phyloP scores from a whole-genome alignment of 1,140 invertebrate genomes.

The Plectrocnemia conspersa region DNA sequence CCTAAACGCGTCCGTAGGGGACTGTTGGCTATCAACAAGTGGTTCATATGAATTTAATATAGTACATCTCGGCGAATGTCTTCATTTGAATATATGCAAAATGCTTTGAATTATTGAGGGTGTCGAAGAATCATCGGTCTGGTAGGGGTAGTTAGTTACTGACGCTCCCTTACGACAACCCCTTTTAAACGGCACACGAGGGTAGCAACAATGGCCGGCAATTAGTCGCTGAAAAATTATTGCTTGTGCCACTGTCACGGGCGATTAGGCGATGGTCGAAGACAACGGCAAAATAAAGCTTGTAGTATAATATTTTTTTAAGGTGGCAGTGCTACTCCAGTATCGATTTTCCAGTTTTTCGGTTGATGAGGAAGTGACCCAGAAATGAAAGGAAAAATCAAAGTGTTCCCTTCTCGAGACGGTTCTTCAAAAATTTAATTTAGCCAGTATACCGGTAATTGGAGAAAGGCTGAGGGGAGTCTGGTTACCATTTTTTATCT shows the following conservation, averaged over 20 bases:
- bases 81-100: conserved; percentile 26
- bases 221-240: conserved; percentile 25
- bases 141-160: neutral
- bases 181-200: conserved; percentile 14
- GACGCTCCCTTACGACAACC: neutral
- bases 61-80: conserved; percentile 17
- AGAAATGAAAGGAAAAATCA: conserved; percentile 9
- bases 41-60: conserved; percentile 25
- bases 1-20: neutral
- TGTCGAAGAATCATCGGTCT: neutral
- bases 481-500: too few relatives aligned
- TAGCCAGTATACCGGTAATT: too few relatives aligned
- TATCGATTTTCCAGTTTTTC: neutral
- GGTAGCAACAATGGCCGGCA: conserved; percentile 17
- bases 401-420: conserved; percentile 1
- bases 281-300: neutral
- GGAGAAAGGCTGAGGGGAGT: too few relatives aligned
- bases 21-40: conserved; percentile 3
- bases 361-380: conserved; percentile 16
- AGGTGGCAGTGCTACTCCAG: neutral
- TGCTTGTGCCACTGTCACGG: conserved; percentile 2
- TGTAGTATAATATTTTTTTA: too few relatives aligned
- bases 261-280: neutral
- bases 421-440: conserved; percentile 18
- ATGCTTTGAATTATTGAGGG: neutral